Evolutionary conservation across 2,113 vertebrate genomes (phyloP).

Genomic region (Cyprinus carpio): DNA sequence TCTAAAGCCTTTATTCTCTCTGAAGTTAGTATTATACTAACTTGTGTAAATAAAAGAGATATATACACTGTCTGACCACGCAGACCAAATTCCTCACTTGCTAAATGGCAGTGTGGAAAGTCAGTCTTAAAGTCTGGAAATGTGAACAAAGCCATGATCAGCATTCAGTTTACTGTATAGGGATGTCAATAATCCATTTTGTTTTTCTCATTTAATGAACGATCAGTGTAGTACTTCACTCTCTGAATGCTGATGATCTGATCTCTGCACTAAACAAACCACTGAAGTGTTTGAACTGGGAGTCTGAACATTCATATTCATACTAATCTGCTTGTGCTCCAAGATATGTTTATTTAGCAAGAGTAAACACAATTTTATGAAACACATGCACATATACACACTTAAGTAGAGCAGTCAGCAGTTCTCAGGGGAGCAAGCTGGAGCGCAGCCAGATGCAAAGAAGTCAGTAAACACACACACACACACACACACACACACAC

Average conservation of each 20-base stretch:
- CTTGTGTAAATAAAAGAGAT: background rate
- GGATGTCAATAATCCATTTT: background rate
- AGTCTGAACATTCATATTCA: background rate
- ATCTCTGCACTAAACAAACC: background rate
- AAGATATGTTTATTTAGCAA: conserved; percentile 1
- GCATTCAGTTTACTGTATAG: background rate
- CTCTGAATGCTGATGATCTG: background rate
- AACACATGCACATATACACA: conserved; percentile 4
- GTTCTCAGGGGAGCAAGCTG: background rate
- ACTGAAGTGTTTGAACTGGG: conserved; percentile 1
- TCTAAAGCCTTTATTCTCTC: background rate
- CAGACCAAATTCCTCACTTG: background rate
- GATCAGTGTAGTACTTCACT: background rate
- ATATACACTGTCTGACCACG: background rate
- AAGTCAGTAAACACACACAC: conserved; percentile 4
- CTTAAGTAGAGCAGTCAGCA: background rate
- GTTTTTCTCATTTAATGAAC: background rate
- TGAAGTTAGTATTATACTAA: background rate
- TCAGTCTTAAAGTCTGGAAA: background rate
- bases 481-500: too few species aligned
- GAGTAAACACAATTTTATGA: background rate
- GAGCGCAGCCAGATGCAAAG: background rate
- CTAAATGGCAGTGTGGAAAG: background rate
- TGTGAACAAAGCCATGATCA: background rate
- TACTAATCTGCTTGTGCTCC: background rate